These are phyloP conservation scores for Acromyrmex charruanus DNA, from an alignment of 1,140 invertebrate species.

Conservation along the genomic window DNA sequence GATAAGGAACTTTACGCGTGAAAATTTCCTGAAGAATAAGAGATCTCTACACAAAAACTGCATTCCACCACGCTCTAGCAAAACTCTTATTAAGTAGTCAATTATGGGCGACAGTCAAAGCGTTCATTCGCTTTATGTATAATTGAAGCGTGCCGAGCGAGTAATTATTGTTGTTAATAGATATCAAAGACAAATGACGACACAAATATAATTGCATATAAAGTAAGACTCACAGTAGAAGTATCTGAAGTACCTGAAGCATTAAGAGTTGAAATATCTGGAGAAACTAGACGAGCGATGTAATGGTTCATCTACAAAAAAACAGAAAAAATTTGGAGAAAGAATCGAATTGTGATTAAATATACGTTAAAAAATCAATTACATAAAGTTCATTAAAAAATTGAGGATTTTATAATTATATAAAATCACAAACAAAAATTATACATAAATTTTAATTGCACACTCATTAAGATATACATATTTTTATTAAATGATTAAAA, in stretches of 20 bases:
- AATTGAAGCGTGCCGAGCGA: not conserved
- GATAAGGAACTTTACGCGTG: not conserved
- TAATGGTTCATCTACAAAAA: not conserved
- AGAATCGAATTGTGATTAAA: not conserved
- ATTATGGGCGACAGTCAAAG: not conserved
- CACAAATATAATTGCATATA: slow-evolving; percentile 4
- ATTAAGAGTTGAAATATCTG: not conserved
- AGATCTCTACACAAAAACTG: not conserved
- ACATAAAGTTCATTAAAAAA: not conserved
- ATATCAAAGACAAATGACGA: not conserved
- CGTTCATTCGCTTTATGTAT: not conserved
- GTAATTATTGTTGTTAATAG: not conserved
- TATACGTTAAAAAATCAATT: not conserved
- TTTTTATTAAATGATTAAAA: too few species aligned
- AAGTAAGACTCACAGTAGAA: not conserved
- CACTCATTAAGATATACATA: too few species aligned
- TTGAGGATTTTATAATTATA: not conserved
- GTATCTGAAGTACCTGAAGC: not conserved
- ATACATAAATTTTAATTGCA: not conserved
- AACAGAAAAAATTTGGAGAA: not conserved
- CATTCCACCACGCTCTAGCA: not conserved
- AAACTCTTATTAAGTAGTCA: not conserved
- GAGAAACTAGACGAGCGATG: not conserved
- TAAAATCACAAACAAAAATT: not conserved
- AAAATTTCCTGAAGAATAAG: not conserved